Evolutionary conservation across 2,113 vertebrate genomes (phyloP), one percentile per base, ranked within the genome.

Genomic region (Uria lomvia): DNA sequence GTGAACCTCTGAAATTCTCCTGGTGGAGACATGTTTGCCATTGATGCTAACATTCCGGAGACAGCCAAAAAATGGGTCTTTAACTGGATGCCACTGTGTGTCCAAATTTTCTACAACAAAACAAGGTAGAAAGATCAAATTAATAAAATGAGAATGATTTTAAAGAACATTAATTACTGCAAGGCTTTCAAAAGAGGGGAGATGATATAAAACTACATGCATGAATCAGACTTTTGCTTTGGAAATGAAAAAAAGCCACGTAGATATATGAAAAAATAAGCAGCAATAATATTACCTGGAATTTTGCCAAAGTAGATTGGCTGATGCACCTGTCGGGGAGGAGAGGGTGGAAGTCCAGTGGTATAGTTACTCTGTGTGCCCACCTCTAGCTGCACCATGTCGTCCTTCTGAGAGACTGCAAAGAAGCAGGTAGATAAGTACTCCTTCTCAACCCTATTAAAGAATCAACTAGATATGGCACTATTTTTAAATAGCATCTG

Each of bases 261-360:
- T 20, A 70, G n/a, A 36, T 15, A 8, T 2, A 23, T 8, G 9
- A 36, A 90, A 80, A 93, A 78, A 26, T 34, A 84, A 65, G 36
- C 42, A 81, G 38, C 42, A 47, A 9, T 42, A 81, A 43, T 5
- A 65, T 91, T 98, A 99, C 99, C 99, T 98, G 99, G 99, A 97
- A 99, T 86, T 59, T 98, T 98, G 20, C 99, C 99, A 1, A 99
- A 97, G 96, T 99, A 98, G 13, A 99, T 97, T 10, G 98, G 97
- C 68, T 98, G 97, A 86, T 70, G 97, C 88, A 96, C 96, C 86
- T 4, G 83, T 36, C 94, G 86, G 13, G 84, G 47, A 17, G 73
- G 59, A 65, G 98, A 94, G 15, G 88, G 93, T 20, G 86, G 95
- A 55, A 95, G 97, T 58, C 98, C 98, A n/a, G 97, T 97, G 38